phyloP scores from a whole-genome alignment of 2,888 invertebrate genomes.

The Ptychoptera contaminata region DNA sequence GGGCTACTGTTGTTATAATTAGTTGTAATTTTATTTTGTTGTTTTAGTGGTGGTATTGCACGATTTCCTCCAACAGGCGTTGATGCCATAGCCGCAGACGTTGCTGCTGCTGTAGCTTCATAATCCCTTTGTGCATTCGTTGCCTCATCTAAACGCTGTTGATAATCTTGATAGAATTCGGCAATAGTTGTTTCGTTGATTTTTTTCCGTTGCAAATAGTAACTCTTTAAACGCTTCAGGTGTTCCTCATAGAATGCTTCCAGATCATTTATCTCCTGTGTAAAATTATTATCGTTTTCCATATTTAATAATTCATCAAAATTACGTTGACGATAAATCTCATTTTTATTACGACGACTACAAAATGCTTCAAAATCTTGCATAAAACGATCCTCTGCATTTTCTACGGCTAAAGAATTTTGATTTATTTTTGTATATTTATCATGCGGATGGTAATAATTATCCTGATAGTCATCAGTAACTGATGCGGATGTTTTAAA shows the following conservation, averaged over 20 bases:
- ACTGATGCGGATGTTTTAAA: neutral
- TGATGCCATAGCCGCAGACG: neutral
- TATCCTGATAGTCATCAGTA: neutral
- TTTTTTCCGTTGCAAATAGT: constrained; percentile 16
- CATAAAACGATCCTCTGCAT: constrained; percentile 11
- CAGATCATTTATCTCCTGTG: constrained; percentile 16
- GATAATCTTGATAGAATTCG: constrained; percentile 13
- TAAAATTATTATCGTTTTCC: constrained; percentile 12
- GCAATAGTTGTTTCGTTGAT: constrained; percentile 14
- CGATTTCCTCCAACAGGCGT: neutral
- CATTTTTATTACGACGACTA: constrained; percentile 12
- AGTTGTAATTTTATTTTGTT: no score
- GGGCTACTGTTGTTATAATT: no score
- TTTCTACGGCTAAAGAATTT: neutral
- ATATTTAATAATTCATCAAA: constrained; percentile 6
- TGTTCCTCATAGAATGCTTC: constrained; percentile 18
- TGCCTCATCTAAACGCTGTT: no score
- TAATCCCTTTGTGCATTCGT: no score
- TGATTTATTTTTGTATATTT: constrained; percentile 4
- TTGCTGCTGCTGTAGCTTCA: neutral
- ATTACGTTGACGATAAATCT: constrained; percentile 9
- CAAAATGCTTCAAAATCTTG: constrained; percentile 17
- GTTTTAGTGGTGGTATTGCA: constrained; percentile 5
- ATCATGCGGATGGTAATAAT: neutral
- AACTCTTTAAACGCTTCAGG: constrained; percentile 15